Base-by-base conservation (phyloP, 2,797 vertebrate species). In the Galaxias olidus region DNA sequence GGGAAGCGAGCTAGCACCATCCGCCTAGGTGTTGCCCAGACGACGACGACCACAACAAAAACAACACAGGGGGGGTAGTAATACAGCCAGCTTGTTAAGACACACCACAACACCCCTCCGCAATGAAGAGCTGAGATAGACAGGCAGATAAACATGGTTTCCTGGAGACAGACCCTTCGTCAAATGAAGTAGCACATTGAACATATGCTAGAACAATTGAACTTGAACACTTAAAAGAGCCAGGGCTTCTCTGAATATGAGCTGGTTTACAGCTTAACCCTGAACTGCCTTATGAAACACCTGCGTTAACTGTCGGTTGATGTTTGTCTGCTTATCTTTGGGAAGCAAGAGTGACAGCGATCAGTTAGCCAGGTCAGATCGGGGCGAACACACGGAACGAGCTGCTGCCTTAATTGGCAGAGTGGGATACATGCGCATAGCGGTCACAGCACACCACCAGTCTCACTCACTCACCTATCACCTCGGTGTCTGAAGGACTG, bases 1-100 rank as follows among this genome's bases (percentile, higher is more conserved):
- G 93, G 93, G 73, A 93, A 93, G 64, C 91, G 90, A 44, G 91
- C 91, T 85, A 94, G 87, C 68, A 94, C 92, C 93, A 94, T 93
- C 86, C 92, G 92, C 87, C 93, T 94, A 72, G 66, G 90, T 71
- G 65, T 80, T 84, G 80, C 84, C 76, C 72, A 88, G 69, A 89
- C 14, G 80, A 69, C 77, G 74, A 79, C 68, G 60, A 9, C 56
- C 79, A 79, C 66, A 20, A 61, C 59, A 61, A 14, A 14, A 10
- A 11, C 19, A 51, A 51, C 49, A 40, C 49, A 19, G 53, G 55
- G 57, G 59, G 42, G 49, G 48, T 59, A 72, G 64, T 20, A 19
- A 50, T 40, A 68, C 46, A 51, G 44, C 8, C 47, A 30, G 30
- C 30, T 30, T 30, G 30, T 30, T 30, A 30, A 30, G 30, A 30